Evolutionary conservation across 2,113 vertebrate species (phyloP).

Genomic region (Picathartes gymnocephalus): DNA sequence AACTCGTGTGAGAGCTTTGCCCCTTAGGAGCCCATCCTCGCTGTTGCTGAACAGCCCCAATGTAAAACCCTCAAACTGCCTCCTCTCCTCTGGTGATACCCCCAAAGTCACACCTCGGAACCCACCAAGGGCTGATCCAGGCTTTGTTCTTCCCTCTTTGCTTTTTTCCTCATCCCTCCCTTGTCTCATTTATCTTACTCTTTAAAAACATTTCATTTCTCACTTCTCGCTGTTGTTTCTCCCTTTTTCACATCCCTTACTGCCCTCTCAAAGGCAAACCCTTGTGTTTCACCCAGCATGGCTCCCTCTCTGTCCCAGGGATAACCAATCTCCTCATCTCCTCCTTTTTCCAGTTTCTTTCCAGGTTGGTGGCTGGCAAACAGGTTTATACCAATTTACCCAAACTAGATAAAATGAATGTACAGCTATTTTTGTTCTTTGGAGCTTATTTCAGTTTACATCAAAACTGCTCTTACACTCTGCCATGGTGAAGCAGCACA

Average conservation of each 20-base stretch:
- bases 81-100: neutral
- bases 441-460: conserved; percentile 2
- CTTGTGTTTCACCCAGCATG: neutral
- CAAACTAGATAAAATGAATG: neutral
- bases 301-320: neutral
- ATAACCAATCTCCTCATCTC: neutral
- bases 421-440: neutral
- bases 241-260: neutral
- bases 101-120: neutral
- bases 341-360: neutral
- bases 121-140: neutral
- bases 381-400: neutral
- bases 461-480: neutral
- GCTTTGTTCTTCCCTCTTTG: neutral
- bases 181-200: neutral
- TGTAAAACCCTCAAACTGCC: neutral
- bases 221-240: neutral
- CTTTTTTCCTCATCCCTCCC: neutral
- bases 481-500: neutral
- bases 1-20: neutral
- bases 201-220: neutral
- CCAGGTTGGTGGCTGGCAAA: neutral
- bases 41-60: neutral
- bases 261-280: neutral
- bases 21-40: neutral